Base-by-base conservation (phyloP, 2,888 invertebrate species). In the Lithophane socia region DNA sequence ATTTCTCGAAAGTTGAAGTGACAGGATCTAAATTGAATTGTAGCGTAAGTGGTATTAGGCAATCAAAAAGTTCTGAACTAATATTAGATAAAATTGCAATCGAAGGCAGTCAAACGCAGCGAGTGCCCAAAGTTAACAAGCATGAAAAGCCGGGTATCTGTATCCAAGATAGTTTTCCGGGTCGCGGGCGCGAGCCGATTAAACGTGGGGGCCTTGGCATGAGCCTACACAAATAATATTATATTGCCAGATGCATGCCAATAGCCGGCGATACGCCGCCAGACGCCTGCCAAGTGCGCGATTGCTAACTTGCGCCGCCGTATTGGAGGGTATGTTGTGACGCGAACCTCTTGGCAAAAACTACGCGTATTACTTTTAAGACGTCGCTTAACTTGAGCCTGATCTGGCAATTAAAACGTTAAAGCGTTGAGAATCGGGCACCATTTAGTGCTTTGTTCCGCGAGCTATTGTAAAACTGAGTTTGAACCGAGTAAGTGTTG, bases 201-300 rank as follows among this genome's bases (percentile, higher is more conserved):
- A 94, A 92, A 91, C 89, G 87, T 88, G 88, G 63, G 90, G 72
- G 85, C 92, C 92, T 94, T 95, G 95, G 95, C 95, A 94, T 82
- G 90, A 85, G 93, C 94, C 94, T 94, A 93, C 93, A 95, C 94
- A 94, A 96, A 96, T 96, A 96, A 96, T 96, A 96, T 96, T 94
- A 95, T 95, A 96, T 95, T 94, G 95, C 94, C 91, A 91, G 91
- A 87, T 88, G 88, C 94, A 94, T 96, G 96, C 96, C 96, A 96
- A 96, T 95, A 95, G 91, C 91, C 91, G 87, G 89, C 87, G 86
- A 85, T 77, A 82, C 75, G 80, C 80, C 77, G 84, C 91, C 88
- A 91, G 92, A 90, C 92, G 88, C 83, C 90, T 91, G 91, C 91
- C 95, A 95, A 95, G 90, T 91, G 89, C 88, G 87, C 91, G 93